phyloP scores from a whole-genome alignment of 2,113 vertebrate genomes.

The Amphiprion percula region DNA sequence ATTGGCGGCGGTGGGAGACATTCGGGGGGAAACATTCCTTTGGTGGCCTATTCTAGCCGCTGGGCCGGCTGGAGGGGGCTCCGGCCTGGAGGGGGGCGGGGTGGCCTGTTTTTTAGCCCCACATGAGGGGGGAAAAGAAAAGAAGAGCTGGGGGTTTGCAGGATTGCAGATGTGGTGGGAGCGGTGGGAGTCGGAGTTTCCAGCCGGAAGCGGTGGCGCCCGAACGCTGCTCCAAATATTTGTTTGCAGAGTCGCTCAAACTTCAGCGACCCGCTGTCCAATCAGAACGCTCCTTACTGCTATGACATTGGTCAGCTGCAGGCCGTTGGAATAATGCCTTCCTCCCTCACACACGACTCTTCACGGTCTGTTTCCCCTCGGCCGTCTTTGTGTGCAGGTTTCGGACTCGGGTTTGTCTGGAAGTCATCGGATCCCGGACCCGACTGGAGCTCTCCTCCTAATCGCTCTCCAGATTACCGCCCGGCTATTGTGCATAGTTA shows the following conservation, averaged over 20 bases:
- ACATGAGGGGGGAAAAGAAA: neutral
- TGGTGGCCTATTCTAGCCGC: constrained; percentile 75
- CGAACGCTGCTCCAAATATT: constrained; percentile 19
- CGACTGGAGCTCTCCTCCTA: neutral
- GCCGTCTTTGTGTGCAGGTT: constrained; percentile 37
- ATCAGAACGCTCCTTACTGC: neutral
- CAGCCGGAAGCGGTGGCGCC: constrained; percentile 10
- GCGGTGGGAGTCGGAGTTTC: constrained; percentile 14
- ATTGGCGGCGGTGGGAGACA: constrained; percentile 51
- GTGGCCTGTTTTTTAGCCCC: constrained; percentile 62
- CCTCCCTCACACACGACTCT: constrained; percentile 59
- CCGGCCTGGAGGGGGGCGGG: constrained; percentile 45
- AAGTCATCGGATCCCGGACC: neutral
- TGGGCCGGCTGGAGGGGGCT: constrained; percentile 63
- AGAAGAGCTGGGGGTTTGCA: constrained; percentile 24
- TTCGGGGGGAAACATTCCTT: constrained; percentile 72
- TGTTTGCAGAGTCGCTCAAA: constrained; percentile 11
- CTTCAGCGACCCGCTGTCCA: neutral
- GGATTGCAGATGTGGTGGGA: constrained; percentile 65
- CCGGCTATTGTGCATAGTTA: constrained; percentile 41
- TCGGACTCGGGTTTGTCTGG: constrained; percentile 1
- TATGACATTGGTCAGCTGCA: constrained; percentile 13
- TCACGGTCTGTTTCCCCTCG: constrained; percentile 64
- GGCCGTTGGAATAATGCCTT: constrained; percentile 25
- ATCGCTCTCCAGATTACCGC: constrained; percentile 32